Conservation (phyloP, 2,113 vertebrate species). For the Pyrgilauda ruficollis region DNA sequence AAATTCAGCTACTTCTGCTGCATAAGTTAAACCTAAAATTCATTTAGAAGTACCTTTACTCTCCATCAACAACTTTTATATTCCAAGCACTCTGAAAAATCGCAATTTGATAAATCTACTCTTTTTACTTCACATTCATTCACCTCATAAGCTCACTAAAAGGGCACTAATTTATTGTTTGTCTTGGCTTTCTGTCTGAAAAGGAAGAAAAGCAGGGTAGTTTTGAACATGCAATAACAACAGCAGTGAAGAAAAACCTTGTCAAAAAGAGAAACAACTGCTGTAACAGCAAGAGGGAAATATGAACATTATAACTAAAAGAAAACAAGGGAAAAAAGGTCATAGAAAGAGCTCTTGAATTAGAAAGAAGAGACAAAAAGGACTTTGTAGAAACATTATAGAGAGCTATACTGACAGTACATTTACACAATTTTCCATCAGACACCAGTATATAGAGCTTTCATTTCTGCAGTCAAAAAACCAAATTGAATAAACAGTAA, state of each 20-base stretch:
- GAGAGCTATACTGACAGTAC: background rate
- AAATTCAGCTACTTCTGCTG: background rate
- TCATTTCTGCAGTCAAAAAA: background rate
- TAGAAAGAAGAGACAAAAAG: background rate
- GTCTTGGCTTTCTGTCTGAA: background rate
- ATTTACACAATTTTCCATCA: background rate
- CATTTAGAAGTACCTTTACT: background rate
- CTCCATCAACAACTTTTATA: background rate
- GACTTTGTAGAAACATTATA: background rate
- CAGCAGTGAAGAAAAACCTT: background rate
- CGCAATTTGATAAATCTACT: background rate
- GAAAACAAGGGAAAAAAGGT: background rate
- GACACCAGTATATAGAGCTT: background rate
- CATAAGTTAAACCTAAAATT: background rate
- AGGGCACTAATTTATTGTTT: background rate
- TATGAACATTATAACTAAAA: background rate
- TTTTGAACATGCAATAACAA: background rate
- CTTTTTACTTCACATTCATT: background rate
- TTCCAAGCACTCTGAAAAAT: background rate
- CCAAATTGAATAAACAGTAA: background rate
- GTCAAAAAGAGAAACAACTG: background rate
- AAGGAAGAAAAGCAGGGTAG: background rate
- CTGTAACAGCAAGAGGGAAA: background rate
- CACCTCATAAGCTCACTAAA: background rate
- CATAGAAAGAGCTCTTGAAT: background rate